Evolutionary conservation across 2,113 vertebrate genomes (phyloP), one percentile per base, ranked within the genome.

Genomic region (Ornithorhynchus anatinus): DNA sequence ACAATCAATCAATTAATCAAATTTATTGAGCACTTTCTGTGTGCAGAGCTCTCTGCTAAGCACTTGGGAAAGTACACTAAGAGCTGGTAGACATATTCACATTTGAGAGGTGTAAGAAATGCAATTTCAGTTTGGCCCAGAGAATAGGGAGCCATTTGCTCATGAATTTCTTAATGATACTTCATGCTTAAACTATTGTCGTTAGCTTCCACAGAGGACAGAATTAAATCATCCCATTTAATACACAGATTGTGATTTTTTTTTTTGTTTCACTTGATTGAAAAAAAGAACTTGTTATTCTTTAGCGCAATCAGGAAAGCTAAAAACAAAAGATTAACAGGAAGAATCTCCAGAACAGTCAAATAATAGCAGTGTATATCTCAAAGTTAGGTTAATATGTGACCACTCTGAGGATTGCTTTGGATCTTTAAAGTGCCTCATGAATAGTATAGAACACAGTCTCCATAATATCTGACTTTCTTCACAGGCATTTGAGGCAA

Each of bases 401-500:
- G 50, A 79, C 27, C 35, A 19, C 9, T 79, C 19, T 58, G 43
- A 74, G 22, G 0, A 36, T 54, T 66, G 72, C 54, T 71, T 76
- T 59, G 51, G 35, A 62, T 66, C 79, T 44, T 58, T 80, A 11
- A 10, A 37, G 31, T 74, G 44, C 27, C 10, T 77, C 12, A 6
- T 59, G 40, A 78, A 68, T 81, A 39, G 3, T 70, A 59, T 69
- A 77, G 50, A 77, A n/a, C 68, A 35, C 20, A 70, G 50, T 72
- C 76, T 45, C 23, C 15, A 38, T 77, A 76, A 44, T 25, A 68
- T 15, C 36, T 72, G 59, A 37, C 29, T 71, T 43, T 66, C 62
- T 77, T 72, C 53, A 50, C 31, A 84, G 81, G 60, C 22, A 67
- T 39, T 45, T 25, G 19, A 56, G 17, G 51, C 69, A 57, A 61